phyloP scores from a whole-genome alignment of 2,888 invertebrate species.

The Cartodere bifasciata region DNA sequence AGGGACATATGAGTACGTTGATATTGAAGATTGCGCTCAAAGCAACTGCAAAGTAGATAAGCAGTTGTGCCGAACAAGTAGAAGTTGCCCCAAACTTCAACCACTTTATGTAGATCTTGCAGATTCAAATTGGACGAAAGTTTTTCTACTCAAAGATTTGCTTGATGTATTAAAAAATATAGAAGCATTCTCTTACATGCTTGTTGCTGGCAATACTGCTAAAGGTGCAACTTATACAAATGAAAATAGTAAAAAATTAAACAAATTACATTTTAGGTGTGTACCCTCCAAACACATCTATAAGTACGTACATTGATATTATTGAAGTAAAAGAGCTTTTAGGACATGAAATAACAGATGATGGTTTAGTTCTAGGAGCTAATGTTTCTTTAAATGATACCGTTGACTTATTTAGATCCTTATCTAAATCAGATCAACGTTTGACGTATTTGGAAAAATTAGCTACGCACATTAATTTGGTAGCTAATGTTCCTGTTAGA shows the following conservation, averaged over 20 bases:
- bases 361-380: slow-evolving; percentile 45
- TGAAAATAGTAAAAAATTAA: too few relatives aligned
- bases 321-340: slow-evolving; percentile 45
- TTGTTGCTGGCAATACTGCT: slow-evolving; percentile 65
- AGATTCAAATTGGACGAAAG: slow-evolving; percentile 44
- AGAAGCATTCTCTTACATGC: slow-evolving; percentile 37
- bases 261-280: slow-evolving; percentile 24
- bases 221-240: slow-evolving; percentile 41
- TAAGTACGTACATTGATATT: slow-evolving; percentile 49
- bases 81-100: neutral
- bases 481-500: slow-evolving; percentile 58
- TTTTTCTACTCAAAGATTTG: slow-evolving; percentile 40
- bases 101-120: slow-evolving; percentile 18
- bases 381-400: too few relatives aligned
- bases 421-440: too few relatives aligned
- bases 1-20: slow-evolving; percentile 24
- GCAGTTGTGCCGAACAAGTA: neutral
- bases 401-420: too few relatives aligned
- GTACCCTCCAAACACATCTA: slow-evolving; percentile 14
- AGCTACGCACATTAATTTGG: slow-evolving; percentile 53
- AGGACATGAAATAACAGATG: slow-evolving; percentile 30
- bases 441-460: too few relatives aligned
- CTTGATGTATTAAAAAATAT: slow-evolving; percentile 40
- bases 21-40: slow-evolving; percentile 31
- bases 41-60: neutral